Evolutionary conservation across 2,888 invertebrate species (phyloP).

Genomic region (Anodontia alba): DNA sequence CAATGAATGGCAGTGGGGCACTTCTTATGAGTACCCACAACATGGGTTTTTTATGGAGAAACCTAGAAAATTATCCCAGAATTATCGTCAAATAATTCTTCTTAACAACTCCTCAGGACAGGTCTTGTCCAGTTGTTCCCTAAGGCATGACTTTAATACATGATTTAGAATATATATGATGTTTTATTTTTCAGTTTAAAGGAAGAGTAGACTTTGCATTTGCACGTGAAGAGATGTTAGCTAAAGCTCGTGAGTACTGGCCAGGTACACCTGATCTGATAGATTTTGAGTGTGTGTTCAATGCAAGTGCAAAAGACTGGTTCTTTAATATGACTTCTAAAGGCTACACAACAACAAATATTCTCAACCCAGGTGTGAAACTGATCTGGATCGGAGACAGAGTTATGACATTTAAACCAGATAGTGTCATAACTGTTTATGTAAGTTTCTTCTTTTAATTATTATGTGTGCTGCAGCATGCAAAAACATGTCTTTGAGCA

Average conservation of each 20-base stretch:
- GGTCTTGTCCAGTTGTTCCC: too few relatives aligned
- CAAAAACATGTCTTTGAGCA: too few relatives aligned
- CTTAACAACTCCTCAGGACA: too few relatives aligned
- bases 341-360: conserved; percentile 94
- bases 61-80: too few relatives aligned
- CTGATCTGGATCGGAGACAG: conserved; percentile 94
- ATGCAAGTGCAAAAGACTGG: conserved; percentile 83
- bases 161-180: too few relatives aligned
- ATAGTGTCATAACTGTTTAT: conserved; percentile 95
- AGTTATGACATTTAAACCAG: conserved; percentile 97
- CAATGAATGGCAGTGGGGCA: too few relatives aligned
- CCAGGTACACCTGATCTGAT: conserved; percentile 75
- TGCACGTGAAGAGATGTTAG: conserved; percentile 91
- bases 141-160: too few relatives aligned
- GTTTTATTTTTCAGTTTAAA: conserved; percentile 91
- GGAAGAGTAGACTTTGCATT: conserved; percentile 95
- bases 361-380: conserved; percentile 94
- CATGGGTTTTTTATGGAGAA: too few relatives aligned
- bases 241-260: conserved; percentile 46
- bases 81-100: too few relatives aligned
- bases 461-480: too few relatives aligned
- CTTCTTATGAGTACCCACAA: too few relatives aligned
- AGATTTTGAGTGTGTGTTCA: conserved; percentile 81
- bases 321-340: conserved; percentile 81
- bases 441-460: too few relatives aligned